Evolutionary conservation across 1,140 invertebrate species (phyloP), one percentile per base, ranked within the genome.

Genomic region (Calephelis nemesis): DNA sequence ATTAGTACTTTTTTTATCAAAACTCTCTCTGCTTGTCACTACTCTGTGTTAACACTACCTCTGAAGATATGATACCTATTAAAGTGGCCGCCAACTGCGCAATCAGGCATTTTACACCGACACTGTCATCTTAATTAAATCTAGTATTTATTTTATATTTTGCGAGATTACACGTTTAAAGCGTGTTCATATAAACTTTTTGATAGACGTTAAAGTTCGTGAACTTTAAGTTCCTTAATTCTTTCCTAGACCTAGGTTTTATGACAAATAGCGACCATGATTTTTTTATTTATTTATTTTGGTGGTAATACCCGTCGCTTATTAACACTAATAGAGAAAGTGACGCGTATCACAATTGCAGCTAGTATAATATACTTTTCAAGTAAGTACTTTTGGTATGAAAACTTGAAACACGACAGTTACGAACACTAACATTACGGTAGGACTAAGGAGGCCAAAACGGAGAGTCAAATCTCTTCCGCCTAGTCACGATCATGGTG

Each of bases 121-220:
- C 77, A 77, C 73, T 84, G 84, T 83, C 83, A 84, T 86, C 79
- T 88, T 86, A 88, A 88, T 88, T 88, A 85, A 86, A 84, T 82
- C 76, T 76, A 72, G 67, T 78, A 75, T 83, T 82, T 85, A 78
- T 75, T 77, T 75, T 74, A 67, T 70, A 74, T 71, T 77, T 62
- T 65, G 48, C 45, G 65, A 54, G 50, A 63, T 72, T 72, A 72
- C 64, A 71, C 13, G 19, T 48, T 39, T 4, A 52, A 65, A 40
- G 49, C 5, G 40, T 65, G 40, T 65, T 45, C 5, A 42, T 47
- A 10, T 58, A 9, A 40, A 19, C 30, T 60, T 42, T 42, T 42
- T 42, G 42, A 54, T 30, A 52, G 13, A 4, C 19, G 52, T 19
- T 15, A 19, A 19, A 54, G 9, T 19, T 19, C 15, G 15, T 54